Evolutionary conservation across 2,113 vertebrate genomes (phyloP).

Genomic region (Pholis gunnellus): DNA sequence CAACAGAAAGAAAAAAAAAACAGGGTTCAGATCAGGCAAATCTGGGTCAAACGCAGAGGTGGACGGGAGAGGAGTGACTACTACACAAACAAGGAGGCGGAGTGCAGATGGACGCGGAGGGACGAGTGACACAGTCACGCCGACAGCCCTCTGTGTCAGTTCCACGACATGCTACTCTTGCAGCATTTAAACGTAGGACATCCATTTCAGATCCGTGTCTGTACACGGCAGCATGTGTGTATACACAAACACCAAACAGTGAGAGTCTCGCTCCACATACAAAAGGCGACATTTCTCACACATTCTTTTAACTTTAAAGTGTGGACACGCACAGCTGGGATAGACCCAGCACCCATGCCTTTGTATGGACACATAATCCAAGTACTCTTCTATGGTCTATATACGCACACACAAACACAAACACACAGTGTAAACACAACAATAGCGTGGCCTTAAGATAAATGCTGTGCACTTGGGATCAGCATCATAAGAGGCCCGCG

Average conservation of each 20-base stretch:
- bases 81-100: conserved; percentile 17
- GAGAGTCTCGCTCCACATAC: not conserved
- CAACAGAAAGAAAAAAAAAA: not conserved
- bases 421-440: conserved; percentile 38
- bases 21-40: conserved; percentile 35
- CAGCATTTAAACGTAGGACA: conserved; percentile 25
- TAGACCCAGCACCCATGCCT: conserved; percentile 15
- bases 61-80: conserved; percentile 11
- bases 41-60: conserved; percentile 51
- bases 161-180: not conserved
- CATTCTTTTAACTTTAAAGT: conserved; percentile 5
- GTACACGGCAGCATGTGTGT: not conserved
- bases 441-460: not conserved
- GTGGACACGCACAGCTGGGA: conserved; percentile 23
- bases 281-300: conserved; percentile 8
- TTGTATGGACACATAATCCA: conserved; percentile 13
- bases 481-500: conserved; percentile 21
- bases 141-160: not conserved
- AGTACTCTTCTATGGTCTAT: not conserved
- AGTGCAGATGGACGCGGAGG: conserved; percentile 33
- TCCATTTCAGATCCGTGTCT: conserved; percentile 5
- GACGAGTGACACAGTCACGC: not conserved
- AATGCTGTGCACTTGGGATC: conserved; percentile 4
- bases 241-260: conserved; percentile 18
- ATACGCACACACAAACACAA: not conserved